Base-by-base conservation (phyloP, 1,140 invertebrate genomes). In the Drosophila carrolli region DNA sequence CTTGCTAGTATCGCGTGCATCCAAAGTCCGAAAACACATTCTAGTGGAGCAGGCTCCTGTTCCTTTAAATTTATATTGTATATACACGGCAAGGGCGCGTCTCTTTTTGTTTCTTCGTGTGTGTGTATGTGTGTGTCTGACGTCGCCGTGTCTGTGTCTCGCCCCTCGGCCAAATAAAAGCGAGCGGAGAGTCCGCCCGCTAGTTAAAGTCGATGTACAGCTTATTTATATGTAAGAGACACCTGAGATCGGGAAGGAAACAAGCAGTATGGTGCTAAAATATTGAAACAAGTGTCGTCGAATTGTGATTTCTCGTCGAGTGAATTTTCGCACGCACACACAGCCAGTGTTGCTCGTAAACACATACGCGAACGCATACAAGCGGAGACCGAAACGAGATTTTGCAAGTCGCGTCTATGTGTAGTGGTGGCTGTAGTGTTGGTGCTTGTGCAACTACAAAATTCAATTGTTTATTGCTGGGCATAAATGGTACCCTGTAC, bases 271-370 rank as follows among this genome's bases (percentile, higher is more conserved):
- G 41, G 38, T 67, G 35, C 23, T 55, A 23, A 57, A 68, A 65
- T 84, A 85, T 84, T 85, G 55, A 84, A 73, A 79, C 71, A 88
- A 86, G 79, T 82, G 75, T 68, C 46, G 63, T 47, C 47, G 43
- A 71, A 85, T 81, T 66, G 60, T 63, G 68, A 78, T 61, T 81
- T 81, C 29, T 71, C 46, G 72, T 68, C 57, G 46, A 40, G 55
- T 56, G 58, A 43, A 68, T 75, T 75, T 75, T 75, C 58, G 53
- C 62, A 81, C 58, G 67, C 59, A 65, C 44, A 76, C 41, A 35
- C 13, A 56, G 55, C 41, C 74, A 75, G 40, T 47, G 40, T 57
- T 38, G 55, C 50, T 53, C 37, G 60, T 47, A 41, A 43, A 44
- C 40, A 51, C 40, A 47, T 32, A 32, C 29, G 29, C 7, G 29